phyloP scores from a whole-genome alignment of 2,888 invertebrate species.

The Cataglyphis albicans region DNA sequence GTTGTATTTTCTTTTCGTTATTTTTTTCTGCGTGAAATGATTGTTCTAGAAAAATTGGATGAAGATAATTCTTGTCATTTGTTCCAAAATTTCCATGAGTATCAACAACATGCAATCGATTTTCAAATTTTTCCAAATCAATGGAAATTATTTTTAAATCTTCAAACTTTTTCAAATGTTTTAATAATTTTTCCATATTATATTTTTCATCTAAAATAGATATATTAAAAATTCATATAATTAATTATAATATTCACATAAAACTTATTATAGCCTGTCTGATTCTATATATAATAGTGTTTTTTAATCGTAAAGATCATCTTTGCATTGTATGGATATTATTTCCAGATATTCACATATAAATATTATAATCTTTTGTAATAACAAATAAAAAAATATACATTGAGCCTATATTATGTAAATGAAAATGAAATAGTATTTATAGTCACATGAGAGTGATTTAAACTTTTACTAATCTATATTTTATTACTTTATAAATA shows the following conservation, averaged over 20 bases:
- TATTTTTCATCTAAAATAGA: constrained; percentile 58
- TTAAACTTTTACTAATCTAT: not conserved
- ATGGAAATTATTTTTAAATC: constrained; percentile 63
- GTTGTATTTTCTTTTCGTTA: constrained; percentile 41
- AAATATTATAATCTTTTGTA: not conserved
- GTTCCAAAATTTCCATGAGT: not conserved
- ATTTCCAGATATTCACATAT: not conserved
- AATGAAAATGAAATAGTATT: not conserved
- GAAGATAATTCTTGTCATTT: not conserved
- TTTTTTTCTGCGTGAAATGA: not conserved
- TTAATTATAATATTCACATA: not conserved
- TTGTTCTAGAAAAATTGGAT: not conserved
- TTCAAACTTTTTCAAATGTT: constrained; percentile 68
- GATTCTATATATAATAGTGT: not conserved
- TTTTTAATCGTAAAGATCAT: not conserved
- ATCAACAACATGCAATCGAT: constrained; percentile 57
- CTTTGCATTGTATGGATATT: not conserved
- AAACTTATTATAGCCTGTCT: not conserved
- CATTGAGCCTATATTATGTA: not conserved
- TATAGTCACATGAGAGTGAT: not conserved
- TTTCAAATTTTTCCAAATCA: constrained; percentile 60
- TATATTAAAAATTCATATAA: not conserved
- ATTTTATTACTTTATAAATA: not conserved
- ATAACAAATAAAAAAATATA: not conserved
- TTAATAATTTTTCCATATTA: constrained; percentile 65